Evolutionary conservation across 2,113 vertebrate genomes (phyloP), one percentile per base, ranked within the genome.

Genomic region (Kryptolebias marmoratus): DNA sequence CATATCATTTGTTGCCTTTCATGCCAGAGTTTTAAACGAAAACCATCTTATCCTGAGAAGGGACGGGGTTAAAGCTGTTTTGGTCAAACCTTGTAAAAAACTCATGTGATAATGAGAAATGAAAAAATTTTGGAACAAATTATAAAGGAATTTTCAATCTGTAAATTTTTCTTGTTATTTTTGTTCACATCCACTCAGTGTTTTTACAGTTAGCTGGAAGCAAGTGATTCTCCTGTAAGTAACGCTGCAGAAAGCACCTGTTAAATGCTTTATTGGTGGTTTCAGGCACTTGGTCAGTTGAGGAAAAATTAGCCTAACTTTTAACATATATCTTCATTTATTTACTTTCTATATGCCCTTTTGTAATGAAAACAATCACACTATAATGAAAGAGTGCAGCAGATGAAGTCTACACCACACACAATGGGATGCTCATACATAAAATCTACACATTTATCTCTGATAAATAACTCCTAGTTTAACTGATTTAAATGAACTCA

Each of bases 321-420:
- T 87, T 77, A 86, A 84, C 69, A 67, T 47, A 44, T 79, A 68
- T 82, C 75, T 64, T 90, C 53, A 79, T 84, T 84, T 83, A 81
- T 90, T 86, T 72, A 85, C 86, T 62, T 72, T 73, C 71, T 76
- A 53, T 74, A 67, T 54, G 45, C 64, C 66, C 82, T 83, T 80
- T 80, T 81, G 77, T 67, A 27, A 2, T 11, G 15, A 48, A 48
- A 13, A 48, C 14, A 15, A 2, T 48, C 1, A 45, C 73, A 62
- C 64, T 18, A 47, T 68, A 73, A 69, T 71, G 68, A 65, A 42
- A 77, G 63, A 31, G 48, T 58, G 60, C 64, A 64, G 48, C 18
- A 30, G 45, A 65, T 39, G 4, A 30, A 36, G n/a, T 18, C 30
- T 55, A 13, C 9, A 27, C 11, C 55, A 62, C 59, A 71, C 55